Percentiles rank a stretch among this genome's conserved stretches.
Evolutionary conservation across 2,888 invertebrate species (phyloP).

Genomic region (Tetragonula carbonaria): DNA sequence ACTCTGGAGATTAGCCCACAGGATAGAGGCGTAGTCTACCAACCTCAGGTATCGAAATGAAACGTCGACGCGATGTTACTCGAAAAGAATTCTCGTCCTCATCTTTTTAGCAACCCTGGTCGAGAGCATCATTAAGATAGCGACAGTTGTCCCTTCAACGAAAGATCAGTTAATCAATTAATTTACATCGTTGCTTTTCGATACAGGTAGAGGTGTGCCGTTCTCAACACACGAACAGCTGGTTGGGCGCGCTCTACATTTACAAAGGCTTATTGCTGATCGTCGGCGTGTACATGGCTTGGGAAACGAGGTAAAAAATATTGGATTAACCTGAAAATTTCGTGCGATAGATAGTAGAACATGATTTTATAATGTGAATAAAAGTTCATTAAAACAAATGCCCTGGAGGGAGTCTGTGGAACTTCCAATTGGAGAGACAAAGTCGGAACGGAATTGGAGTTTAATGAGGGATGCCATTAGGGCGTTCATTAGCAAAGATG

Average conservation of each 20-base stretch:
- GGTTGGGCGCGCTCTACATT: constrained; percentile 95
- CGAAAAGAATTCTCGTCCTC: background rate
- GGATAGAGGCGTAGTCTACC: constrained; percentile 93
- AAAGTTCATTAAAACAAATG: constrained; percentile 35
- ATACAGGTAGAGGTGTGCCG: constrained; percentile 94
- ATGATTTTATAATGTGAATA: background rate
- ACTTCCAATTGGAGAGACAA: constrained; percentile 26
- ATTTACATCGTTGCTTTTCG: constrained; percentile 74
- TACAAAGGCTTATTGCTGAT: constrained; percentile 95
- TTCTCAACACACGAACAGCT: constrained; percentile 94
- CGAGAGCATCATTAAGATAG: constrained; percentile 2
- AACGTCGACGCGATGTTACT: background rate
- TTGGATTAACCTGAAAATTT: background rate
- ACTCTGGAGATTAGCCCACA: constrained; percentile 91
- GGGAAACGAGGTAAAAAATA: constrained; percentile 90
- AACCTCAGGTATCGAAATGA: constrained; percentile 88
- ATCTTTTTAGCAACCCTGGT: background rate
- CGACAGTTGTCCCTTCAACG: constrained; percentile 47
- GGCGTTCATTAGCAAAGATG: constrained; percentile 49
- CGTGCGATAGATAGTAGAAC: background rate
- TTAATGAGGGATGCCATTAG: constrained; percentile 54
- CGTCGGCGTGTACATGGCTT: constrained; percentile 97
- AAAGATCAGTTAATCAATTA: constrained; percentile 56
- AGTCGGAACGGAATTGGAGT: constrained; percentile 33
- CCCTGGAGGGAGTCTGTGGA: constrained; percentile 5